Evolutionary conservation across 2,113 vertebrate species (phyloP).

Genomic region (Anarhynchus alexandrinus): DNA sequence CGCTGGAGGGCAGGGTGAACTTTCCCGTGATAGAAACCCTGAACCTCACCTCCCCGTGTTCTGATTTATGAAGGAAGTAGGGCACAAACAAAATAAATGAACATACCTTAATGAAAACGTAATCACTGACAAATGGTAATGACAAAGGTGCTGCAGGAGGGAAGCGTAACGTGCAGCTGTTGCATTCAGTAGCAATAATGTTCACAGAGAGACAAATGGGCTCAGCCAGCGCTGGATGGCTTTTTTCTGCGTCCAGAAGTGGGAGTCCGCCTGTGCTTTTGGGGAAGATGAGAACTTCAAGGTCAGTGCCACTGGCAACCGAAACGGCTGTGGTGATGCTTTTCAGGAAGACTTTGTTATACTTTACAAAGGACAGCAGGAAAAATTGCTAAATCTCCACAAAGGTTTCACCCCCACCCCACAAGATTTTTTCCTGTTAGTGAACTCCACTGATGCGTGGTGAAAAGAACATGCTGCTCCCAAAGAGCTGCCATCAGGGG

Average conservation of each 20-base stretch:
- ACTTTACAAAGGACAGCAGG: background rate
- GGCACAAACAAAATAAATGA: background rate
- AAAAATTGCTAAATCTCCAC: background rate
- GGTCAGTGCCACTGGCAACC: background rate
- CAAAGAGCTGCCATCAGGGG: background rate
- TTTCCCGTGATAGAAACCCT: background rate
- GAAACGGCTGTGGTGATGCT: background rate
- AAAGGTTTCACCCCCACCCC: background rate
- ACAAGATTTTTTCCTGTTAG: background rate
- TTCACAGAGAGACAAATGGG: background rate
- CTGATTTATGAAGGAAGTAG: background rate
- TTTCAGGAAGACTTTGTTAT: background rate
- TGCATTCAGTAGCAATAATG: background rate
- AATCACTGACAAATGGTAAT: background rate
- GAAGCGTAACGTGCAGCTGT: accelerated
- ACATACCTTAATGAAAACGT: background rate
- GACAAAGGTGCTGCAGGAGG: background rate
- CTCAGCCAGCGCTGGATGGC: background rate
- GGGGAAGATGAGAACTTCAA: background rate
- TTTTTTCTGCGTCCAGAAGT: background rate
- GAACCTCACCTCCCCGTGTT: background rate
- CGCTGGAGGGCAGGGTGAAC: background rate
- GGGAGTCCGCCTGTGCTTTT: background rate
- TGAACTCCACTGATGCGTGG: background rate
- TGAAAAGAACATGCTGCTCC: background rate